A percentile compares a stretch with the other conserved stretches of the same genome.
Conservation (phyloP, 2,888 invertebrate species). For the Cataglyphis altisquamis region DNA sequence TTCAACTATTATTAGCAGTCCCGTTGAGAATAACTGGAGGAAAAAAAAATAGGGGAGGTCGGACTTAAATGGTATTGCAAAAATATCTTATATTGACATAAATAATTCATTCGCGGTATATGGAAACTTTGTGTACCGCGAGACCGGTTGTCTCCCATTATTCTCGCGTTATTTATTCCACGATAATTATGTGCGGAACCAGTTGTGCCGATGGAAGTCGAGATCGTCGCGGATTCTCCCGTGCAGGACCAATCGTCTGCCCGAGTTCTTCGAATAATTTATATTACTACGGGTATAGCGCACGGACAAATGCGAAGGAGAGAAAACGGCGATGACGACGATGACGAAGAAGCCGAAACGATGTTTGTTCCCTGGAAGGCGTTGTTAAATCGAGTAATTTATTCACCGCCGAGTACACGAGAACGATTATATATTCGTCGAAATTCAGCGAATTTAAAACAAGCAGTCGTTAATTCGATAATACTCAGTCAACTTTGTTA, state of each 20-base stretch:
- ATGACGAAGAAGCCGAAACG: constrained; percentile 14
- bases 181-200: constrained; percentile 40
- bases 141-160: constrained; percentile 30
- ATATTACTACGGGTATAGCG: background rate
- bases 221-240: constrained; percentile 37
- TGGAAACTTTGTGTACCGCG: constrained; percentile 10
- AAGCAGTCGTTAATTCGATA: constrained; percentile 29
- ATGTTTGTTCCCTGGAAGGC: constrained; percentile 5
- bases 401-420: constrained; percentile 52
- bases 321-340: background rate
- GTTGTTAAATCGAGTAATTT: constrained; percentile 53
- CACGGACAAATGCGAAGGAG: background rate
- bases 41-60: background rate
- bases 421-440: constrained; percentile 63
- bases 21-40: background rate
- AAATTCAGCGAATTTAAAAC: constrained; percentile 5
- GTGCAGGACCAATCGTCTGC: constrained; percentile 18
- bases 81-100: constrained; percentile 20
- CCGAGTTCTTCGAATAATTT: constrained; percentile 24
- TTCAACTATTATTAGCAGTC: constrained; percentile 18
- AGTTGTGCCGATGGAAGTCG: constrained; percentile 45
- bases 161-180: constrained; percentile 40
- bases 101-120: constrained; percentile 46
- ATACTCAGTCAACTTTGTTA: constrained; percentile 58
- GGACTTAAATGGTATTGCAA: constrained; percentile 3